phyloP scores from a whole-genome alignment of 2,888 invertebrate species.

The Perithous albicinctus region DNA sequence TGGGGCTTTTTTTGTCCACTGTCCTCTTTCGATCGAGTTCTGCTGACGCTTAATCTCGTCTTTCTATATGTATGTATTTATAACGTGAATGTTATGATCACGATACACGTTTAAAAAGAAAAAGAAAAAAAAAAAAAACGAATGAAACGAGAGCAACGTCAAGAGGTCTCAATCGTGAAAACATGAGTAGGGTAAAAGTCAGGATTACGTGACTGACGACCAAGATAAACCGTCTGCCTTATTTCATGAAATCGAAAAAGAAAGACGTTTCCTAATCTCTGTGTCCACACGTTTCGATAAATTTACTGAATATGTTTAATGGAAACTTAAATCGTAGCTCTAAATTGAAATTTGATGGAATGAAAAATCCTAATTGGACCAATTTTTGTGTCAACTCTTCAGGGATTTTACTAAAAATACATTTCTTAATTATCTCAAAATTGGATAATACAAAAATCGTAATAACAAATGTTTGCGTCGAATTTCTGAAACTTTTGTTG shows the following conservation, averaged over 20 bases:
- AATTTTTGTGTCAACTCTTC: no score
- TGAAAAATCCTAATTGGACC: no score
- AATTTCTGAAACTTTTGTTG: not conserved
- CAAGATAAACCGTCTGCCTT: not conserved
- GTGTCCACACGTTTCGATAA: no score
- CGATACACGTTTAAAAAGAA: not conserved
- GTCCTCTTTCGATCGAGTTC: constrained; percentile 49
- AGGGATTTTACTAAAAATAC: not conserved
- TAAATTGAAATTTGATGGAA: not conserved
- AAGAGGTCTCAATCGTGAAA: constrained; percentile 36
- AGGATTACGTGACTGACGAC: not conserved
- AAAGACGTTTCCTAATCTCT: no score
- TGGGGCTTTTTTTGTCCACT: constrained; percentile 53
- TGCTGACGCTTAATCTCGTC: constrained; percentile 33
- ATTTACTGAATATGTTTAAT: no score
- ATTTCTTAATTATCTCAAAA: not conserved
- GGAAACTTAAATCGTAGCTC: no score
- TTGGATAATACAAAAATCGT: not conserved
- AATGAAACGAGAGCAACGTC: constrained; percentile 2
- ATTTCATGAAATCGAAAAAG: not conserved
- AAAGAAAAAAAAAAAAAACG: no score
- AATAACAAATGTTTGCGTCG: not conserved
- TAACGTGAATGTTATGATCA: constrained; percentile 22
- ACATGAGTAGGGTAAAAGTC: not conserved
- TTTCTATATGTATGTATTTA: constrained; percentile 8